Evolutionary conservation across 2,113 vertebrate genomes (phyloP).

Genomic region (Sisor rabdophorus): DNA sequence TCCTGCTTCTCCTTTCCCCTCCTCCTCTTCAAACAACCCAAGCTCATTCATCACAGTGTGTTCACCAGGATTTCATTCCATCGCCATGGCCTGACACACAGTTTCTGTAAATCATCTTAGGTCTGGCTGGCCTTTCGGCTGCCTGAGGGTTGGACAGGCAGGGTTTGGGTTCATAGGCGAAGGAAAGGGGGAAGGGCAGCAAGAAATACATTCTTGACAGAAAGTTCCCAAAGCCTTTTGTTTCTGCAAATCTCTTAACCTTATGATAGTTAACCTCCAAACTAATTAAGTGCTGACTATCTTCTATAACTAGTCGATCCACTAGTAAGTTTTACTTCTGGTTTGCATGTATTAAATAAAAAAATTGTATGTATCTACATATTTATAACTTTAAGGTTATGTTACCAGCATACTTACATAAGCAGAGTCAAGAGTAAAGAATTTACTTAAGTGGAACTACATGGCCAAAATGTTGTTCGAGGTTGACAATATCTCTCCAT

Average conservation of each 20-base stretch:
- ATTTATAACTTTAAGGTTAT: too few species aligned
- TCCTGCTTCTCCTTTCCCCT: constrained; percentile 47
- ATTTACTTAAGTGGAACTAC: too few species aligned
- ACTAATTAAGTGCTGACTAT: constrained; percentile 40
- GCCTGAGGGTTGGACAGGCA: constrained; percentile 58
- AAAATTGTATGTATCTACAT: too few species aligned
- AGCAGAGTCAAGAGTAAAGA: too few species aligned
- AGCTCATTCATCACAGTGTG: constrained; percentile 36
- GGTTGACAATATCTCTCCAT: too few species aligned
- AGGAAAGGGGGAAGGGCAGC: constrained; percentile 14
- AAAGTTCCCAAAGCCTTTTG: constrained; percentile 66
- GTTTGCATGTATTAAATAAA: background rate
- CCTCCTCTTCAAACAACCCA: constrained; percentile 41
- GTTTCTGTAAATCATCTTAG: constrained; percentile 67
- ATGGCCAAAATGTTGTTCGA: too few species aligned
- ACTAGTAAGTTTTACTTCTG: background rate
- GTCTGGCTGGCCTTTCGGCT: constrained; percentile 55
- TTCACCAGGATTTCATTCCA: constrained; percentile 45
- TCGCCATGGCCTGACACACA: constrained; percentile 49
- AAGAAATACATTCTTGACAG: constrained; percentile 53
- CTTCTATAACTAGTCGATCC: background rate
- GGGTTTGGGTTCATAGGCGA: constrained; percentile 29
- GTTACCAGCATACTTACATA: too few species aligned
- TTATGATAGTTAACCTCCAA: constrained; percentile 21
- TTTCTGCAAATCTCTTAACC: constrained; percentile 57